These are phyloP conservation scores for Brenthis daphne DNA, from an alignment of 2,888 invertebrate genomes.

Conservation along the genomic window DNA sequence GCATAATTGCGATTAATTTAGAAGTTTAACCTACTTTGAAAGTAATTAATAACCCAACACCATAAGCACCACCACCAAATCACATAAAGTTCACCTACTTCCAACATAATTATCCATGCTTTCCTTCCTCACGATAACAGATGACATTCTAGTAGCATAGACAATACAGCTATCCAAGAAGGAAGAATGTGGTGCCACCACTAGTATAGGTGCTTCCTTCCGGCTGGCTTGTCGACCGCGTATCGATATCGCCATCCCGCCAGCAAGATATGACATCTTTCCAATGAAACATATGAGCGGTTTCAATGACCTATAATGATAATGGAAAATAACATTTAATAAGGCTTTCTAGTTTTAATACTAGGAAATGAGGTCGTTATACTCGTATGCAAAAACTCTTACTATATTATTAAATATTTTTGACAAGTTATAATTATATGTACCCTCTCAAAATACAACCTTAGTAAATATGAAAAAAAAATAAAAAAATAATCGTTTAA, in stretches of 20 bases:
- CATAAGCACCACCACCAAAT: conserved; percentile 40
- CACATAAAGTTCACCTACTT: conserved; percentile 84
- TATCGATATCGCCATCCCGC: conserved; percentile 89
- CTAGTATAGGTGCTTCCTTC: conserved; percentile 91
- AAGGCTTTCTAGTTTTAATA: too few relatives aligned
- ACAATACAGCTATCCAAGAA: conserved; percentile 94
- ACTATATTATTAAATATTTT: too few relatives aligned
- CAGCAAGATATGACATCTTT: conserved; percentile 87
- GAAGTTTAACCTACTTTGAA: background rate
- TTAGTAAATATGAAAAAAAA: too few relatives aligned
- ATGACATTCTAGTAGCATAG: conserved; percentile 91
- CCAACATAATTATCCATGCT: conserved; percentile 92
- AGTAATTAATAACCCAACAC: conserved; percentile 3
- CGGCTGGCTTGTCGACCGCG: conserved; percentile 89
- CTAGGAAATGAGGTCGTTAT: too few relatives aligned
- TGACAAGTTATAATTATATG: too few relatives aligned
- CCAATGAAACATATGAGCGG: conserved; percentile 88
- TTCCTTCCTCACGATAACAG: conserved; percentile 91
- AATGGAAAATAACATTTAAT: conserved; percentile 4
- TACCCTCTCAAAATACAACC: too few relatives aligned
- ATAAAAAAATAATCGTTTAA: too few relatives aligned
- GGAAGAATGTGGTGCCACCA: conserved; percentile 94
- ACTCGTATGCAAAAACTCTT: too few relatives aligned
- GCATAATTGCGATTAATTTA: too few relatives aligned
- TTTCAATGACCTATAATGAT: conserved; percentile 77